These are phyloP conservation scores for Scotopteryx bipunctaria DNA, from an alignment of 2,888 invertebrate genomes.

Conservation along the genomic window DNA sequence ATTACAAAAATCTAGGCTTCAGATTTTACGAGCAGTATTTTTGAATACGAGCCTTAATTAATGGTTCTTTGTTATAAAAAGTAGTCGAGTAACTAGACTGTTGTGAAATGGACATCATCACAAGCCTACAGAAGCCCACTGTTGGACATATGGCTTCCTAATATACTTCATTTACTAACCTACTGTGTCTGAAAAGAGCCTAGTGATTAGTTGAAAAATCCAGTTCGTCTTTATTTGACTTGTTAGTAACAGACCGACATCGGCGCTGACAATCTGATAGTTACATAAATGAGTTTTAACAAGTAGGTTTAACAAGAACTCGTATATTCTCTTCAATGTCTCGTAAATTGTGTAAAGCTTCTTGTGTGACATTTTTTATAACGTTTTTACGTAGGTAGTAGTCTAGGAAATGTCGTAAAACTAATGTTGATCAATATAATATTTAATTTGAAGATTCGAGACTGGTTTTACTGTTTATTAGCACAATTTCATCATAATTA, in stretches of 20 bases:
- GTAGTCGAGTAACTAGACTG: too few relatives aligned
- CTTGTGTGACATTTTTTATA: slow-evolving; percentile 18
- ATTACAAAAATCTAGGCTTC: too few relatives aligned
- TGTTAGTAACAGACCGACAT: too few relatives aligned
- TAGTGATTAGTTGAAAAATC: too few relatives aligned
- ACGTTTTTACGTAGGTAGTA: slow-evolving; percentile 9
- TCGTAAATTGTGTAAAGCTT: slow-evolving; percentile 28
- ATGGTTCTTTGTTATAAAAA: too few relatives aligned
- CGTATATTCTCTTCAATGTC: slow-evolving; percentile 29
- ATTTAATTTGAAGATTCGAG: neutral
- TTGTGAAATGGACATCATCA: neutral
- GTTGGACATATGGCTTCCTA: too few relatives aligned
- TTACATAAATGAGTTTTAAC: slow-evolving; percentile 1
- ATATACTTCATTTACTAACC: too few relatives aligned
- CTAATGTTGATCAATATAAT: slow-evolving; percentile 4
- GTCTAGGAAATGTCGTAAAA: slow-evolving; percentile 13
- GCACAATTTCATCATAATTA: neutral
- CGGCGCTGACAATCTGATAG: neutral
- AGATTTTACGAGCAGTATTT: too few relatives aligned
- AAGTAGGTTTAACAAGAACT: slow-evolving; percentile 23
- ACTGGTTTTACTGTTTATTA: neutral
- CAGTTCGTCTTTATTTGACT: too few relatives aligned
- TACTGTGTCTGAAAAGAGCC: too few relatives aligned
- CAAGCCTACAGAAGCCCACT: neutral
- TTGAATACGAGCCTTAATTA: too few relatives aligned